Conservation (phyloP, 2,113 vertebrate genomes). For the Manacus vitellinus region DNA sequence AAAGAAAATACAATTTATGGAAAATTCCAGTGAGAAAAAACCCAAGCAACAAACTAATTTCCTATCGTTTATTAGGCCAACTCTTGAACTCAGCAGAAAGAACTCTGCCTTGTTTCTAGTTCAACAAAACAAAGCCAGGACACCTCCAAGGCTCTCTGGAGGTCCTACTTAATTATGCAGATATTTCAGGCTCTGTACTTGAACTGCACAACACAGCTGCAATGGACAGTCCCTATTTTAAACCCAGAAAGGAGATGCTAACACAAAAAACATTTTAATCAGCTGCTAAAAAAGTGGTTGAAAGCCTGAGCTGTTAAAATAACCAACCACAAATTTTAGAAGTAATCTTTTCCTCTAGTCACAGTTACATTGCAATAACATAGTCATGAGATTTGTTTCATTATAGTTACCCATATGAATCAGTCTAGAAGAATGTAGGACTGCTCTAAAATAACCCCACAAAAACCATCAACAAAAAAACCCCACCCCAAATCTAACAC, state of each 20-base stretch:
- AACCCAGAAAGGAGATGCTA: neutral
- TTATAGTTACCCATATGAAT: neutral
- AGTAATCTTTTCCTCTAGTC: neutral
- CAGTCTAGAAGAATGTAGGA: neutral
- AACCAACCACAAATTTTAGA: neutral
- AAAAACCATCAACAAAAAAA: neutral
- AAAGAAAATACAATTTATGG: neutral
- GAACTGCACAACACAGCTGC: neutral
- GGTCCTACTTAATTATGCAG: constrained; percentile 16
- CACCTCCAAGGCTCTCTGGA: neutral
- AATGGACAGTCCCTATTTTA: neutral
- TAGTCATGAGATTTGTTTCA: neutral
- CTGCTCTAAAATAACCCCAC: neutral
- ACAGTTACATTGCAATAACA: neutral
- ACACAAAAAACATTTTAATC: neutral
- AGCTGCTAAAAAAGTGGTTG: neutral
- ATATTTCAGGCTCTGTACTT: neutral
- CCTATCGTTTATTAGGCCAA: neutral
- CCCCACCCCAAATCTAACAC: neutral
- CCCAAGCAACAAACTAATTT: neutral
- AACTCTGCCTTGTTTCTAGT: neutral
- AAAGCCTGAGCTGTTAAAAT: neutral
- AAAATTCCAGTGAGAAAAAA: neutral
- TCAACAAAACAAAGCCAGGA: constrained; percentile 15
- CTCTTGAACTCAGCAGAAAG: neutral